These are phyloP conservation scores for Panorpa germanica DNA, from an alignment of 2,888 invertebrate species.

Conservation along the genomic window DNA sequence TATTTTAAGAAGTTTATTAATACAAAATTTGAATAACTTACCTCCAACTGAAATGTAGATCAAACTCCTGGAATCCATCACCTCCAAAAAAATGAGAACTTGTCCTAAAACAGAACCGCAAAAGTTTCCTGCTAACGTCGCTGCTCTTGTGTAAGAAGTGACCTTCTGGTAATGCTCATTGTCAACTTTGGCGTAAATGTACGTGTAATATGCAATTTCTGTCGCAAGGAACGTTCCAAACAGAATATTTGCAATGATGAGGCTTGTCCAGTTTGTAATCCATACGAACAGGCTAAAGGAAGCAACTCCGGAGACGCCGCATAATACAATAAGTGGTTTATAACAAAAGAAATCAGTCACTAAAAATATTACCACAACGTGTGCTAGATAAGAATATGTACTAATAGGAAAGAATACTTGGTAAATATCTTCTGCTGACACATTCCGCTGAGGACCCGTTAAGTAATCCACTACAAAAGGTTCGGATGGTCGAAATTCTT, in stretches of 20 bases:
- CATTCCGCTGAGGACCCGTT: no score
- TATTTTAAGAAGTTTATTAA: no score
- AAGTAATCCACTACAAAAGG: no score
- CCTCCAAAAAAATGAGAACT: no score
- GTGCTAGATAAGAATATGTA: constrained; percentile 68
- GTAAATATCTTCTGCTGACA: constrained; percentile 36
- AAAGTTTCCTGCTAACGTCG: no score
- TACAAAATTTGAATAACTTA: no score
- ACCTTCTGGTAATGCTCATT: constrained; percentile 48
- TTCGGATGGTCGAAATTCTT: no score
- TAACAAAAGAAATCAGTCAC: constrained; percentile 66
- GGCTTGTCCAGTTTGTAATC: constrained; percentile 55
- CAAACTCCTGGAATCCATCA: no score
- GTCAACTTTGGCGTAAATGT: constrained; percentile 80
- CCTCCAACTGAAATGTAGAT: no score
- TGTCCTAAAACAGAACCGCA: no score
- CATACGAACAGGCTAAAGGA: constrained; percentile 64
- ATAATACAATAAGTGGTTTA: constrained; percentile 69
- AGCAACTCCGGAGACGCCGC: constrained; percentile 46
- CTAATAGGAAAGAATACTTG: constrained; percentile 70
- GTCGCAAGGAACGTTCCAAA: constrained; percentile 77
- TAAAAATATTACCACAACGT: constrained; percentile 58
- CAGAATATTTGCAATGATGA: constrained; percentile 40
- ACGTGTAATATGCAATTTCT: constrained; percentile 85
- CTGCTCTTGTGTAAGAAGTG: constrained; percentile 53